Evolutionary conservation across 2,797 vertebrate species (phyloP), one percentile per base, ranked within the genome.

Genomic region (Pelobates cultripes): DNA sequence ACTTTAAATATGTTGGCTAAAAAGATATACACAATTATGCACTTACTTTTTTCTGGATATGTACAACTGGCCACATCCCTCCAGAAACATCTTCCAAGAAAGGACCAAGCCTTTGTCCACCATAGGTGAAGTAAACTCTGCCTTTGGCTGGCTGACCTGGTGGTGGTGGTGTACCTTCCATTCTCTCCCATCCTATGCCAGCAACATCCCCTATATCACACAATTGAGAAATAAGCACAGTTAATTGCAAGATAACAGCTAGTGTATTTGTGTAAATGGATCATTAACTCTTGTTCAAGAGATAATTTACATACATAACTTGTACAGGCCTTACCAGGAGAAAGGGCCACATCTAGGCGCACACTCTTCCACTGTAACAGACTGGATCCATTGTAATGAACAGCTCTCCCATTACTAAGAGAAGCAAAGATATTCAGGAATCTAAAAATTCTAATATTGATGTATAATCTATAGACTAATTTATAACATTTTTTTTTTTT

Each of bases 311-410:
- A 28, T 28, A 28, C 7, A 53, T 53, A 13, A 53, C 88, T 28
- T 28, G 28, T 28, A 28, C 28, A 2, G 28, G 28, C 28, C 28
- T 28, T 92, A 99, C 98, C 98, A 84, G 98, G 98, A 87, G 94
- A 96, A 3, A 99, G 95, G 86, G 97, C 93, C 87, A 99, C 98
- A 47, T 99, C 98, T 85, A 99, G 87, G 63, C 98, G 93, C 83
- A 99, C 97, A 2, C 98, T 99, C 90, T 99, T 99, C 98, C 98
- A 99, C 92, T 99, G 98, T 43, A 99, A 92, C 84, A 99, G 91
- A 90, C 98, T 99, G 91, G 98, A 99, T 85, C 98, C 98, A 13
- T 99, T 99, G 91, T 99, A 99, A 89, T 99, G 98, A 83, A 99
- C 98, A 3, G 97, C 98, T 85, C 98, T 90, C 7, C 98, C 98